Evolutionary conservation across 92 coral and sea anemone species (phyloP).

Genomic region (Phymanthus crucifer): DNA sequence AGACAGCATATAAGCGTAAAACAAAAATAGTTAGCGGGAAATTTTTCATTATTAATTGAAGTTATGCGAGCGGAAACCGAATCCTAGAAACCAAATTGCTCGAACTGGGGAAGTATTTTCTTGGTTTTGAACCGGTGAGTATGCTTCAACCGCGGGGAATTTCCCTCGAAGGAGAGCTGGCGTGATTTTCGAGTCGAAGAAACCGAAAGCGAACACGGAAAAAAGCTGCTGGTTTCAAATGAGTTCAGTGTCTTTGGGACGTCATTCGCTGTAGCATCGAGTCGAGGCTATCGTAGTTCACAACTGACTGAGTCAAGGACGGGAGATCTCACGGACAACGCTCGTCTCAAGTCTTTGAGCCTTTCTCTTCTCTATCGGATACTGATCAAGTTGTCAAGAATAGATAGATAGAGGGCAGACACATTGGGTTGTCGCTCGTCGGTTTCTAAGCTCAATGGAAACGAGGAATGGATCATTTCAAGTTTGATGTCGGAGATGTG

Average conservation of each 20-base stretch:
- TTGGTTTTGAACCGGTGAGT: constrained; percentile 25
- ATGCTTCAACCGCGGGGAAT: constrained; percentile 31
- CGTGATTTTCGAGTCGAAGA: constrained; percentile 13
- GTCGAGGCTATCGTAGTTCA: constrained; percentile 74
- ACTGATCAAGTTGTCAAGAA: constrained; percentile 32
- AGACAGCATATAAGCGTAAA: constrained; percentile 86
- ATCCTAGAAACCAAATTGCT: constrained; percentile 70
- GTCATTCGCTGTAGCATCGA: constrained; percentile 74
- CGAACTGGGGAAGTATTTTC: constrained; percentile 60
- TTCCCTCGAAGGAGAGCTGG: background rate
- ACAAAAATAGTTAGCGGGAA: constrained; percentile 93
- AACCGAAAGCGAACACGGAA: constrained; percentile 56
- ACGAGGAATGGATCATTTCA: constrained; percentile 93
- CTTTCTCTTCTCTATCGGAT: constrained; percentile 34
- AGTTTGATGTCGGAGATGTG: constrained; percentile 88
- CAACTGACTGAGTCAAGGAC: constrained; percentile 33
- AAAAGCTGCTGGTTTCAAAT: constrained; percentile 34
- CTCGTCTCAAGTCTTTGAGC: constrained; percentile 34
- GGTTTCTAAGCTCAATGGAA: constrained; percentile 55
- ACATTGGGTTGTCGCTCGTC: constrained; percentile 24
- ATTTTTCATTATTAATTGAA: constrained; percentile 94
- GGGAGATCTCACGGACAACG: constrained; percentile 40
- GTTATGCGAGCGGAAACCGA: constrained; percentile 89
- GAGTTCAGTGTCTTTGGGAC: constrained; percentile 47
- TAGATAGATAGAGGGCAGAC: constrained; percentile 28